Percentiles rank a stretch among this genome's conserved stretches.
Conservation (phyloP, 1,140 invertebrate genomes). For the Mizuhopecten yessoensis region DNA sequence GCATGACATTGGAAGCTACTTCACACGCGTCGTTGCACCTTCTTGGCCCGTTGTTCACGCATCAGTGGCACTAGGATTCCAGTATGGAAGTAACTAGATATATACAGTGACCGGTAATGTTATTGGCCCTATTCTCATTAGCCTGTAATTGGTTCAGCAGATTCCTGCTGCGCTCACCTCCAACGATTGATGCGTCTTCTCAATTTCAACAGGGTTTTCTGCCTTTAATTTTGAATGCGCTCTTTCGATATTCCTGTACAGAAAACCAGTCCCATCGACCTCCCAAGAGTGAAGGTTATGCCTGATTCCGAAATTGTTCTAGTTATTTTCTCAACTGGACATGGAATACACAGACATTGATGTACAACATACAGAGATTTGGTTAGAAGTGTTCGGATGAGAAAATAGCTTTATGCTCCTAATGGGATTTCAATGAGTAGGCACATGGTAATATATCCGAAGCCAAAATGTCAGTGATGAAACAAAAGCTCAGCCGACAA, state of each 20-base stretch:
- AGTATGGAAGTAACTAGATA: neutral
- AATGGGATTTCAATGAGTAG: neutral
- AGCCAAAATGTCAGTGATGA: neutral
- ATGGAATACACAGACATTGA: neutral
- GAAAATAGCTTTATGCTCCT: neutral
- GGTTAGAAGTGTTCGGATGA: neutral
- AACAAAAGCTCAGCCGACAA: neutral
- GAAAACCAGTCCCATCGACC: conserved; percentile 11
- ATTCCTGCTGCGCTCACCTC: conserved; percentile 4
- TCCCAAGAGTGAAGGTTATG: neutral
- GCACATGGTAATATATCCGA: neutral
- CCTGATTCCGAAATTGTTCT: neutral
- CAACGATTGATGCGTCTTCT: conserved; percentile 18
- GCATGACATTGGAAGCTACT: neutral
- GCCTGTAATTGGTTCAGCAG: conserved; percentile 31
- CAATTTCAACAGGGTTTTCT: neutral
- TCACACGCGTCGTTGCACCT: neutral
- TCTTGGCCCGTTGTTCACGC: neutral
- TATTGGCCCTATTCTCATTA: conserved; percentile 19
- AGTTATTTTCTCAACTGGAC: neutral
- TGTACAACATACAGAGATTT: neutral
- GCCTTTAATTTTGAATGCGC: conserved; percentile 6
- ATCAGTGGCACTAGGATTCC: neutral
- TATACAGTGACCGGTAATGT: conserved; percentile 16
- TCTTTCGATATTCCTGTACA: neutral